Conservation (phyloP, 2,797 vertebrate species). For the Galago senegalensis region DNA sequence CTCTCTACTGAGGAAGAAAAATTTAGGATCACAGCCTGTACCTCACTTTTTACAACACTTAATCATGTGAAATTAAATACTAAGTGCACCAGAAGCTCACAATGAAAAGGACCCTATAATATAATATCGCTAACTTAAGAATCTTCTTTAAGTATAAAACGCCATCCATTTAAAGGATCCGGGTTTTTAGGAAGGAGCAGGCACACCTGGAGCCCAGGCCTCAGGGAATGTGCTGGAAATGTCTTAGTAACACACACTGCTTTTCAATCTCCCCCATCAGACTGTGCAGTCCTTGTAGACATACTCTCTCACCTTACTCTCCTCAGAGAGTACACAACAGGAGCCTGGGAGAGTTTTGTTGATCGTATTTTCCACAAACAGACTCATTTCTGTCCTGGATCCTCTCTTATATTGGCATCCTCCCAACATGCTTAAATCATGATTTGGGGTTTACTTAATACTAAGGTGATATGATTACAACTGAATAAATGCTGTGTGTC, state of each 20-base stretch:
- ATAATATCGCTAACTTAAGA: slow-evolving; percentile 44
- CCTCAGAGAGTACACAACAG: neutral
- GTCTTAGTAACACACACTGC: slow-evolving; percentile 19
- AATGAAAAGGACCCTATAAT: neutral
- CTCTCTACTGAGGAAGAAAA: neutral
- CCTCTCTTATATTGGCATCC: neutral
- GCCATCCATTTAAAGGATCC: slow-evolving; percentile 27
- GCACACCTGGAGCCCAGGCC: neutral
- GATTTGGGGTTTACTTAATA: neutral
- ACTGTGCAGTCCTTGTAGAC: fast-evolving
- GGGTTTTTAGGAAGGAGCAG: slow-evolving; percentile 15
- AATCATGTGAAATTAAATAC: slow-evolving; percentile 44
- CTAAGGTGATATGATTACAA: neutral
- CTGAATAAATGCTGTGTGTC: neutral
- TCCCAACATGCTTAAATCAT: neutral
- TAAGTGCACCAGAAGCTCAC: neutral
- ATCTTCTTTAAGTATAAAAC: slow-evolving; percentile 37
- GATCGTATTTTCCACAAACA: neutral
- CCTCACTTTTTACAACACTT: neutral
- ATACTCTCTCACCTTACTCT: too few species aligned
- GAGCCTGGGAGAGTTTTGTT: neutral
- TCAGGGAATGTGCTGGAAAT: neutral
- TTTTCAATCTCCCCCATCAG: neutral
- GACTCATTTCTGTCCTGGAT: neutral
- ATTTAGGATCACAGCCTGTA: neutral